Base-by-base conservation (phyloP, 92 coral and sea anemone species). In the Micromussa lordhowensis region DNA sequence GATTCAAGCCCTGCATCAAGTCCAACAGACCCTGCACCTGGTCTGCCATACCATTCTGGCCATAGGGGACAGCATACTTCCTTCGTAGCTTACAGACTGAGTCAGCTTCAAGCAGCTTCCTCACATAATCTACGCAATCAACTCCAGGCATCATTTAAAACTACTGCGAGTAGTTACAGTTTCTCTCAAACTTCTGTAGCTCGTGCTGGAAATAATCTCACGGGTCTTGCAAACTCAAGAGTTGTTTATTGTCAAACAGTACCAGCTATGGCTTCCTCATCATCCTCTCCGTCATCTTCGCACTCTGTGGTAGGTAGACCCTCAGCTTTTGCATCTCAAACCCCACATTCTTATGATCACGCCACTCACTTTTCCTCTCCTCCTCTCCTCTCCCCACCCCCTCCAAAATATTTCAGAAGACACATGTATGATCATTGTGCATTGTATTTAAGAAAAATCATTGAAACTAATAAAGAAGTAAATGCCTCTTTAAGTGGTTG, bases 171-270 rank as follows among this genome's bases (percentile, higher is more conserved):
- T 17, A 74, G 57, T 69, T 82, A 32, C 81, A 21, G 36, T 64
- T 64, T 61, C 51, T 70, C 89, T 63, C 83, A 64, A 6, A 13
- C 77, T 48, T 44, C 83, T 19, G 21, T 44, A 63, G 66, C 29
- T 22, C 77, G 53, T 77, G 64, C 76, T 77, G 89, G 77, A 86
- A 77, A 53, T 77, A 61, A 63, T 51, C 70, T 57, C 49, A 4
- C 88, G 3, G 74, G 73, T 16, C 73, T 73, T 49, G 82, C 77
- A 31, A 78, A 80, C 34, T 86, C 82, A 63, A 77, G 72, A 86
- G 82, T 86, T 63, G 89, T 86, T 48, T 86, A 86, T 22, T 78
- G 89, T 61, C 89, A 76, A 68, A 86, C 82, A 30, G 76, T 66
- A 36, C 82, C 89, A 44, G 44, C 89, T 16, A 84, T 84, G 88